Evolutionary conservation across 2,888 invertebrate species (phyloP).

Genomic region (Andrena trimmerana): DNA sequence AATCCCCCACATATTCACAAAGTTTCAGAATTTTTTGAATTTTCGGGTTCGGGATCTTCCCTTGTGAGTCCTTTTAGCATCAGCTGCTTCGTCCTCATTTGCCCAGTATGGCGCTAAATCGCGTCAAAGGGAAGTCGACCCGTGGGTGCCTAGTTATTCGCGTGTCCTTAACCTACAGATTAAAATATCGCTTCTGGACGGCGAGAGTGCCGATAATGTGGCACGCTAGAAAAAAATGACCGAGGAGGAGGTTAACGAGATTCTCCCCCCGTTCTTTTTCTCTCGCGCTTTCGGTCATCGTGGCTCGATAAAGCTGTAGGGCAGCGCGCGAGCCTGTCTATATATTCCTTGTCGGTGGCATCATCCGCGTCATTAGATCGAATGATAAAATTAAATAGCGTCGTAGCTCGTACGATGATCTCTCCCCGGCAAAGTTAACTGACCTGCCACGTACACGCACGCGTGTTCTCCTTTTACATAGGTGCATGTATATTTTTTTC

Average conservation of each 20-base stretch:
- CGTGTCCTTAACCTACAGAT: constrained; percentile 63
- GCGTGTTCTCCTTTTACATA: neutral
- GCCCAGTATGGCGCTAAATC: constrained; percentile 6
- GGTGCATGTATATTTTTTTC: neutral
- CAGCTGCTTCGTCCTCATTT: too few species aligned
- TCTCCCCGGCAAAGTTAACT: constrained; percentile 57
- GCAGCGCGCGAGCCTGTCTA: constrained; percentile 47
- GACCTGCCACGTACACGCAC: constrained; percentile 31
- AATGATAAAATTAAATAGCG: constrained; percentile 69
- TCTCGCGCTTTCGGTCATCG: constrained; percentile 49
- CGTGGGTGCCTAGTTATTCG: constrained; percentile 40
- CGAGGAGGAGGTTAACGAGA: constrained; percentile 43
- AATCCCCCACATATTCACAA: too few species aligned
- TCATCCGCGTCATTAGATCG: constrained; percentile 67
- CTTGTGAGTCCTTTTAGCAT: too few species aligned
- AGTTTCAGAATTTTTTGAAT: too few species aligned
- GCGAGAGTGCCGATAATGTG: constrained; percentile 33
- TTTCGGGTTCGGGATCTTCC: too few species aligned
- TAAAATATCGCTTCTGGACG: constrained; percentile 48
- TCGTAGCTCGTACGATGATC: constrained; percentile 67
- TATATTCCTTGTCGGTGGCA: constrained; percentile 56
- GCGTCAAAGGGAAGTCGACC: constrained; percentile 4
- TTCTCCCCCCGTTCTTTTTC: constrained; percentile 17
- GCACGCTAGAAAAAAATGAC: constrained; percentile 11
- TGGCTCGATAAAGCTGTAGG: constrained; percentile 56